Evolutionary conservation across 1,140 invertebrate species (phyloP).

Genomic region (Delia radicum): DNA sequence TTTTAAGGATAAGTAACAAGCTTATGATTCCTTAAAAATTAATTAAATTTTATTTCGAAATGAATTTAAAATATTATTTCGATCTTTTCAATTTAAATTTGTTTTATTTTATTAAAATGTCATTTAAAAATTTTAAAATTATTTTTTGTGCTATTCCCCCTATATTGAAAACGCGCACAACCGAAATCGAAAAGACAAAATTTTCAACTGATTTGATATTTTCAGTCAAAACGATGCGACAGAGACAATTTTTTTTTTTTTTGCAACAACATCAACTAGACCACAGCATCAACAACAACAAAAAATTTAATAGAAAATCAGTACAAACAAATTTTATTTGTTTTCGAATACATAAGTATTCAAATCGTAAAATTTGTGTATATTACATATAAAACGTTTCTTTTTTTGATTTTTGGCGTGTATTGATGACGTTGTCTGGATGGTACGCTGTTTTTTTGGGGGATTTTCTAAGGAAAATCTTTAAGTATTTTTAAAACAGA

Average conservation of each 20-base stretch:
- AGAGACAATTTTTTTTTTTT: conserved; percentile 9
- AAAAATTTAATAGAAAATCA: not conserved
- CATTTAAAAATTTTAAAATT: not conserved
- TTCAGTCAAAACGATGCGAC: conserved; percentile 22
- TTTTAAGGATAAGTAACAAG: not conserved
- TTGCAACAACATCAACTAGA: not conserved
- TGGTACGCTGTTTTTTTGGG: not conserved
- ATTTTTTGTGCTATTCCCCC: not conserved
- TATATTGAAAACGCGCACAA: not conserved
- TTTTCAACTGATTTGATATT: conserved; percentile 19
- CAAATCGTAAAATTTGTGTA: not conserved
- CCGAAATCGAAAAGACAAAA: conserved; percentile 17
- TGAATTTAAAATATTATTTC: not conserved
- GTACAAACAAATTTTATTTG: not conserved
- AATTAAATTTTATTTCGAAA: not conserved
- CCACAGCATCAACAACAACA: not conserved
- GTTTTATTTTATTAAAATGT: too few species aligned
- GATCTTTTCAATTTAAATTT: not conserved
- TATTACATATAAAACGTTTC: not conserved
- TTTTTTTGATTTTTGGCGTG: not conserved
- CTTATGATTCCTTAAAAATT: not conserved
- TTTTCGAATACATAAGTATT: not conserved
- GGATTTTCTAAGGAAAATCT: not conserved
- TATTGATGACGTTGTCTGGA: not conserved
- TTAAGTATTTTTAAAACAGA: not conserved